Evolutionary conservation across 2,113 vertebrate species (phyloP), one percentile per base, ranked within the genome.

Genomic region (Ophiodon elongatus): DNA sequence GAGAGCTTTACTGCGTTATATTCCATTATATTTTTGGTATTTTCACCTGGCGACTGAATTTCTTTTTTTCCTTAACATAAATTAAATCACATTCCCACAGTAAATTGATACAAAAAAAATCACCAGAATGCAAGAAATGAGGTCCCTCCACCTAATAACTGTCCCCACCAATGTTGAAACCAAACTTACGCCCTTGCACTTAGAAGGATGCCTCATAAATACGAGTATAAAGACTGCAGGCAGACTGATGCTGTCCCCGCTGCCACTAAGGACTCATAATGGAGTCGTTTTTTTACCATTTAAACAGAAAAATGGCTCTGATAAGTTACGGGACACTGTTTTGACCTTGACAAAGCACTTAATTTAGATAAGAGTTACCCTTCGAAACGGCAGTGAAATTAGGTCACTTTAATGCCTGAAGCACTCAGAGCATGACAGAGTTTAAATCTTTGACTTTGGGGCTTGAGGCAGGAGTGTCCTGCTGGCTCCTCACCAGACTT

Each of bases 301-400:
- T 78, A 73, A 66, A 81, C 73, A 57, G 86, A 25, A 15, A 74
- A 88, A 87, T 70, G 85, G 63, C 81, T 72, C 52, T 65, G 85
- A 87, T 88, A 87, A 87, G 88, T 86, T 76, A 83, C 9, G 37
- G 87, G 79, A 88, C 81, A 78, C 23, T 14, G 69, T 83, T 87
- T 56, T 81, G 85, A 91, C 93, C 93, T 91, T 93, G 90, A 86
- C 79, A 85, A 82, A 92, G 85, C 65, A 85, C 86, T 88, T 94
- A 3, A 87, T 91, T 92, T 90, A 90, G 92, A 93, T 89, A 91
- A 87, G 76, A 73, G 47, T 90, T 82, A 79, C 56, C 76, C 79
- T 78, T 77, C 7, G 17, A 82, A 90, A 85, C 70, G 23, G 70
- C 17, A 4, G 73, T 27, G 50, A 75, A 91, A 90, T 88, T 78